phyloP scores from a whole-genome alignment of 2,888 invertebrate genomes.

The Noctuana brunneofusca region DNA sequence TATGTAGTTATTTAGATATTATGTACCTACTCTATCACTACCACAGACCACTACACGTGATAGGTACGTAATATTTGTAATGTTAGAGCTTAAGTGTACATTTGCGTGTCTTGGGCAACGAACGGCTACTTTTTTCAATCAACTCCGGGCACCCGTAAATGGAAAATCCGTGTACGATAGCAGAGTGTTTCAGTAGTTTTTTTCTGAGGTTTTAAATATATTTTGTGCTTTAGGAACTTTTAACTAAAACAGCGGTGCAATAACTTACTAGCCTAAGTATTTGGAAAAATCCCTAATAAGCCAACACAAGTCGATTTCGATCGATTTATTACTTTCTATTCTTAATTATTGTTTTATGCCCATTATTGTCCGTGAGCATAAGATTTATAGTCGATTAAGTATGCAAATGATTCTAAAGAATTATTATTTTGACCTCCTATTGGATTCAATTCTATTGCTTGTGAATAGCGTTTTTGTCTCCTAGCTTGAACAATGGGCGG shows the following conservation, averaged over 20 bases:
- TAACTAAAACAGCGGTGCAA: background rate
- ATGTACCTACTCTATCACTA: no score
- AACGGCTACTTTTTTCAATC: background rate
- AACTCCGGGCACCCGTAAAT: background rate
- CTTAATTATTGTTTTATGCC: constrained; percentile 18
- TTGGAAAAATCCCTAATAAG: background rate
- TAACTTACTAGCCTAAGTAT: background rate
- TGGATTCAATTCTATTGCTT: constrained; percentile 37
- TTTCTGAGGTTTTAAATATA: background rate
- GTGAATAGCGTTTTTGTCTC: constrained; percentile 39
- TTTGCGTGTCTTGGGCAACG: constrained; percentile 3
- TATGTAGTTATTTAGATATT: no score
- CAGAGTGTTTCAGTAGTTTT: background rate
- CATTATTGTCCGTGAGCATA: constrained; percentile 17
- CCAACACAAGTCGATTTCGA: constrained; percentile 2
- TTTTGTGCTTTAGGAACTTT: background rate
- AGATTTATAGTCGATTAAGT: constrained; percentile 31
- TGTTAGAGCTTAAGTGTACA: background rate
- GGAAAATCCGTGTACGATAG: constrained; percentile 1
- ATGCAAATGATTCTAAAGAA: constrained; percentile 32
- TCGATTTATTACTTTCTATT: constrained; percentile 16
- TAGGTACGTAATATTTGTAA: no score
- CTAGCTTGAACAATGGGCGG: constrained; percentile 65
- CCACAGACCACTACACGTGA: no score
- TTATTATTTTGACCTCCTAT: constrained; percentile 35